Percentiles rank a stretch among this genome's conserved stretches.
Evolutionary conservation across 1,140 invertebrate genomes (phyloP).

Genomic region (Cotesia glomerata): DNA sequence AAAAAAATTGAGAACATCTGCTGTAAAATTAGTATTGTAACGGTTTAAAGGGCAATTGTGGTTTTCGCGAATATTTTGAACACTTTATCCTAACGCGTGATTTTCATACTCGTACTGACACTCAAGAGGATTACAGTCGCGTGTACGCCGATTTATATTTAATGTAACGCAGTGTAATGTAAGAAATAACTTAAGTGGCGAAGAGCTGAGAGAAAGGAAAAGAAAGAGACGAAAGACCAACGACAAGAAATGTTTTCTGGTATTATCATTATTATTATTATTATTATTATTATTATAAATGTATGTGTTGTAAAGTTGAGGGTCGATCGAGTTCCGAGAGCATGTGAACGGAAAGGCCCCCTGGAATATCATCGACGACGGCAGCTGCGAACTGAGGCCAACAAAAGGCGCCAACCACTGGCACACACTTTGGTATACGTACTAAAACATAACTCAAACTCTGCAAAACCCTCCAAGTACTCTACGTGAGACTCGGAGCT

Average conservation of each 20-base stretch:
- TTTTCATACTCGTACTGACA: too few relatives aligned
- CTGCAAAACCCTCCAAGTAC: background rate
- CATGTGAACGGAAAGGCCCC: conserved; percentile 58
- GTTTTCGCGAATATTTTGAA: too few relatives aligned
- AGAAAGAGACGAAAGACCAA: background rate
- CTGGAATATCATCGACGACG: conserved; percentile 38
- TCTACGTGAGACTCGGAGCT: background rate
- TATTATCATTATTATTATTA: too few relatives aligned
- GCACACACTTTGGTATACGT: background rate
- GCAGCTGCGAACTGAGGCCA: conserved; percentile 52
- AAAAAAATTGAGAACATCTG: too few relatives aligned
- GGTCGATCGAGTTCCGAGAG: conserved; percentile 56
- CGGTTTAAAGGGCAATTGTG: too few relatives aligned
- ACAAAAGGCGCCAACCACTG: conserved; percentile 45
- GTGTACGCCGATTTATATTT: background rate
- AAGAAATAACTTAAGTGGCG: background rate
- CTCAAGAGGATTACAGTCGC: background rate
- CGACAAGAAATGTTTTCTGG: background rate
- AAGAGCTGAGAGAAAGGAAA: background rate
- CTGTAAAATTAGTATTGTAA: too few relatives aligned
- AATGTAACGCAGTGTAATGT: background rate
- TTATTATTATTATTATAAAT: conserved; percentile 1
- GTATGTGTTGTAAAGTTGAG: conserved; percentile 35
- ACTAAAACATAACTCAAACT: background rate
- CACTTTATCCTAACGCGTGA: too few relatives aligned